Percentiles rank a stretch among this genome's conserved stretches.
These are phyloP conservation scores for Pituophis catenifer DNA, from an alignment of 2,113 vertebrate genomes.

Conservation along the genomic window DNA sequence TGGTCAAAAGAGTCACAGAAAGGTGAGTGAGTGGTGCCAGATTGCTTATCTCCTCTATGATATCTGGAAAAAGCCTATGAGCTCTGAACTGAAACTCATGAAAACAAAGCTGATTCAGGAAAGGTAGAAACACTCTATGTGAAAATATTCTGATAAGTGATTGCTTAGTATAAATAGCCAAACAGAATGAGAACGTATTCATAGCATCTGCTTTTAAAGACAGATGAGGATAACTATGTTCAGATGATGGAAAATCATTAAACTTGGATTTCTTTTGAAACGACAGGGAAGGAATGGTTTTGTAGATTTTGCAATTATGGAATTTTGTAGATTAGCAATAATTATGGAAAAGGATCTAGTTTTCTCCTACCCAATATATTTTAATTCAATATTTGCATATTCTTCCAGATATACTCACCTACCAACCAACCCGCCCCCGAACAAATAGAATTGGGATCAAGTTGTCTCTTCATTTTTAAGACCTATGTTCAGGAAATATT, in stretches of 20 bases:
- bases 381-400: no score
- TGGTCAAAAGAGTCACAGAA: not conserved
- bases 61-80: not conserved
- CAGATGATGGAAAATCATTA: not conserved
- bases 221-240: not conserved
- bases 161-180: not conserved
- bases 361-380: no score
- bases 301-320: no score
- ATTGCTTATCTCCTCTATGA: not conserved
- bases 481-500: no score
- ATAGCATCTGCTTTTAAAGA: not conserved
- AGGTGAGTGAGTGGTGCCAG: not conserved
- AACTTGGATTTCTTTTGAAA: not conserved
- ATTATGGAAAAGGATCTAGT: no score
- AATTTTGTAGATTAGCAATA: no score
- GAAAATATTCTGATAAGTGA: not conserved
- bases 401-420: no score
- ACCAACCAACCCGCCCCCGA: no score
- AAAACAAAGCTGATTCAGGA: not conserved
- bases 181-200: not conserved
- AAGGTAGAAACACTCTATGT: not conserved
- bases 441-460: no score
- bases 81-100: not conserved
- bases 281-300: no score
- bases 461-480: no score